Evolutionary conservation across 2,888 invertebrate genomes (phyloP), one percentile per base, ranked within the genome.

Genomic region (Drosophila meridiana): DNA sequence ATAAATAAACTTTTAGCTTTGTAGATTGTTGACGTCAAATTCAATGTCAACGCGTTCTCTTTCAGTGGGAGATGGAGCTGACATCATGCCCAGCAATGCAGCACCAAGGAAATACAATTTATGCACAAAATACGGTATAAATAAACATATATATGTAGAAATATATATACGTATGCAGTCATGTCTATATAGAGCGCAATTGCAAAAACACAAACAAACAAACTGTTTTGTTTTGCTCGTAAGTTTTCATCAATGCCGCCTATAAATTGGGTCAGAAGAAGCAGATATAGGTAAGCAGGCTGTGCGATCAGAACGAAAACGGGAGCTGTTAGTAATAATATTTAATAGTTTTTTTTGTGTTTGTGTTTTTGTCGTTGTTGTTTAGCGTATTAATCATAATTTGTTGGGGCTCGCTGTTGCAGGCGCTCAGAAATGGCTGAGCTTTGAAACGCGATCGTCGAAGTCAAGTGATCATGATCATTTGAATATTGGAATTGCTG

Each of bases 401-500:
- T 78, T 73, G 60, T 69, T 40, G 40, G 53, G 53, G 43, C 20
- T 42, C 55, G 75, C 57, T 67, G 71, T 45, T 81, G 79, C 80
- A 77, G 84, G 89, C 84, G 89, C 87, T 73, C 89, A 84, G 84
- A 76, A 86, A 81, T 69, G 20, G 47, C 55, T 53, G 66, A 58
- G 73, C 74, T 68, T 63, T 53, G 57, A 55, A 70, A 70, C 43
- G 61, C 74, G 72, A 68, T 64, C 74, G 74, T 26, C 61, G 62
- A 73, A 73, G 80, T 85, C 85, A 71, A 80, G 71, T 85, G 69
- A 78, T 88, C 73, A 83, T 86, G 68, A 88, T 78, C 82, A 83
- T 83, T 85, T 85, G 85, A 85, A 85, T 85, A 85, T 85, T 85
- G 87, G 80, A 89, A 77, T 80, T 68, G 78, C 74, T 74, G 73